Evolutionary conservation across 2,888 invertebrate species (phyloP), one percentile per base, ranked within the genome.

Genomic region (Salpingus planirostris): DNA sequence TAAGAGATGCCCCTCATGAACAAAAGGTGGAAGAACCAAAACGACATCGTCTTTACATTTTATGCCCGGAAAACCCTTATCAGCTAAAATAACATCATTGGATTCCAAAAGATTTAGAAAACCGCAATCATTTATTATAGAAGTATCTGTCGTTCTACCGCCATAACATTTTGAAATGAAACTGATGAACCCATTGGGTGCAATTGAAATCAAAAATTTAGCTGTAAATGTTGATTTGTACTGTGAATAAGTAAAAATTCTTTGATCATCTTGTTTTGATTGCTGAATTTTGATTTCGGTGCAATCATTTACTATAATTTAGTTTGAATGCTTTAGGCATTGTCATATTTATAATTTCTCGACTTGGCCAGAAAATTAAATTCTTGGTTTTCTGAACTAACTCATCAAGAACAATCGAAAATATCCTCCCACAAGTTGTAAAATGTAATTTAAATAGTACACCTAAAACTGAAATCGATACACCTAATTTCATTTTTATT

Each of bases 21-120:
- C 15, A 33, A 33, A 30, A 14, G 29, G 29, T 13, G 29, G 29
- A 25, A 33, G 25, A 11, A 33, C 29, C 14, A 33, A n/a, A 11
- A 23, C 8, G n/a, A 33, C 7, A 6, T 11, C 15, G 15, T 10
- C 13, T 29, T 29, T 13, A 24, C 21, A 18, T 34, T 29, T 24
- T n/a, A 34, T 34, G 27, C 15, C 10, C 1, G 29, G 29, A 13
- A 29, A 29, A 1, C 29, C 29, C 13, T 29, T 29, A 12, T 34
- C 34, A 10, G 34, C 34, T 2, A 34, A 13, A 3, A 34, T 21
- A 2, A 12, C 23, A 23, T 34, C 34, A 24, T 27, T 27, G 3
- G 23, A 15, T 21, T 34, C 34, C 2, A 34, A 13, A 14, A 37
- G 26, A 21, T 29, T n/a, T 13, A 34, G 14, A 2, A 34, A 24